Conservation (phyloP, 2,113 vertebrate genomes). For the Syngnathoides biaculeatus region DNA sequence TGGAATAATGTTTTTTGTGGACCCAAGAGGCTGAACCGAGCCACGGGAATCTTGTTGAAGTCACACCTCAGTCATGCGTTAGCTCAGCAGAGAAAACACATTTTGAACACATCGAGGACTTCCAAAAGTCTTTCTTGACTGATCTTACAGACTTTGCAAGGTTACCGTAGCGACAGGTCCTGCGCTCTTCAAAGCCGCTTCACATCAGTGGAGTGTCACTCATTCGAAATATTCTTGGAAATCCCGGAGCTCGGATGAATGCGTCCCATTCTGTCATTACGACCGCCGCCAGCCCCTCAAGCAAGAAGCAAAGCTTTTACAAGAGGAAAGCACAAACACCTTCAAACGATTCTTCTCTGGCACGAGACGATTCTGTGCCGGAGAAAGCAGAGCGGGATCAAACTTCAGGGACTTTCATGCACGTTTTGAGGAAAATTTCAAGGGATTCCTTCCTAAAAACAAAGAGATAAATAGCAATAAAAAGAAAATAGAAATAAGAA, state of each 20-base stretch:
- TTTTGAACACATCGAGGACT: slow-evolving; percentile 22
- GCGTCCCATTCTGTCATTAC: slow-evolving; percentile 50
- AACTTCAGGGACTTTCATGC: neutral
- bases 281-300: slow-evolving; percentile 47
- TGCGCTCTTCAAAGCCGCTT: slow-evolving; percentile 52
- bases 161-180: slow-evolving; percentile 16
- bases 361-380: slow-evolving; percentile 37
- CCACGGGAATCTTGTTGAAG: slow-evolving; percentile 14
- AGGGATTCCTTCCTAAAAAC: neutral
- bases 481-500: neutral
- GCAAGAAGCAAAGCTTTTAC: slow-evolving; percentile 58
- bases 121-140: neutral
- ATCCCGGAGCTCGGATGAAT: slow-evolving; percentile 60
- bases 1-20: neutral
- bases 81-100: slow-evolving; percentile 10
- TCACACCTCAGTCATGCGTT: slow-evolving; percentile 25
- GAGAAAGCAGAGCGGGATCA: slow-evolving; percentile 10
- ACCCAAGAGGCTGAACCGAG: neutral
- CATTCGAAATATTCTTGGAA: slow-evolving; percentile 49
- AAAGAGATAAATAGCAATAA: too few relatives aligned
- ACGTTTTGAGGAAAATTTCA: slow-evolving; percentile 1
- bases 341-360: slow-evolving; percentile 50
- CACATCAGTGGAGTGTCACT: slow-evolving; percentile 52
- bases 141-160: slow-evolving; percentile 16
- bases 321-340: slow-evolving; percentile 58